Base-by-base conservation (phyloP, 2,113 vertebrate genomes). In the Hipposideros armiger region DNA sequence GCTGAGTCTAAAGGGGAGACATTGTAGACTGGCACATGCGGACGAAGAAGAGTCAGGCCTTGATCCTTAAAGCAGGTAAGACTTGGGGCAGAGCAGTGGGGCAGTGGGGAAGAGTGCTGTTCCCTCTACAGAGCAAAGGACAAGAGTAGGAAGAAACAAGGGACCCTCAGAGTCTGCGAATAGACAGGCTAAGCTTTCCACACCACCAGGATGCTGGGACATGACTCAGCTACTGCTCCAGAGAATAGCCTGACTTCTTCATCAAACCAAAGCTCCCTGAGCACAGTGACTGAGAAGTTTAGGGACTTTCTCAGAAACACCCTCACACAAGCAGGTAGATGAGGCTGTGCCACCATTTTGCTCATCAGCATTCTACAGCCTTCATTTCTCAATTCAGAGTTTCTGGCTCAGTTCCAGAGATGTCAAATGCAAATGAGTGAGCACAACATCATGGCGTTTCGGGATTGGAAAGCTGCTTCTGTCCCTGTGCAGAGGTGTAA, bases 201-300 rank as follows among this genome's bases (percentile, higher is more conserved):
- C 15, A 47, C 16, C 42, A 76, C 73, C 11, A 10, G 32, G 56
- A 69, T 36, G 28, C 66, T 66, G 40, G 3, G 28, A 42, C 16
- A 88, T 6, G 50, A 56, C 26, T 20, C 2, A 6, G 47, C n/a
- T 86, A 72, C 30, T 50, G 20, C 32, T 88, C 42, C 60, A 77
- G 47, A 69, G 15, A 64, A 76, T 32, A 47, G 7, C 26, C n/a
- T 78, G 36, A n/a, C 47, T 96, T 64, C 54, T 22, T 84, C 78
- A 70, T 89, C 54, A 73, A 90, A 97, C 32, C 70, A 90, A 88
- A 94, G 56, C 69, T 93, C 30, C 73, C 82, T 81, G 30, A 56
- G 66, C 69, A 90, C 8, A 76, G 42, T 52, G 5, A 67, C 56
- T 74, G 22, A 67, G 62, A 89, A 67, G 62, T 82, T 87, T 76